Base-by-base conservation (phyloP, 2,888 invertebrate genomes). In the Melinaea marsaeus region DNA sequence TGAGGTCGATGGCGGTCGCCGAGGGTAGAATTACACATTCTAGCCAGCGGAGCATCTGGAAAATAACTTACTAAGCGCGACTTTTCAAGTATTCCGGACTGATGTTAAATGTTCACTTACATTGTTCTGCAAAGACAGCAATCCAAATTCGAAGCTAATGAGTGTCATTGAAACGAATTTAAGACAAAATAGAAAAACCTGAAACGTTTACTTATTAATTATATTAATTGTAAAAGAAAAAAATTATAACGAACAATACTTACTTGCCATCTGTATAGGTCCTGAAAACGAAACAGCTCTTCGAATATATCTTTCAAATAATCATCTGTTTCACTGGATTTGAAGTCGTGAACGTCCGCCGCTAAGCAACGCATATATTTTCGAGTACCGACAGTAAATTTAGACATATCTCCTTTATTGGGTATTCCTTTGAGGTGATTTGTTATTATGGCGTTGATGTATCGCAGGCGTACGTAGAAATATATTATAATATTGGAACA, bases 401-500 rank as follows among this genome's bases (percentile, higher is more conserved):
- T 48, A 32, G 51, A 32, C 59, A 65, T 13, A 34, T 51, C 32
- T 34, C 34, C 47, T 47, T 55, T 9, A 46, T 57, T 59, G 34
- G 58, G 13, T 42, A 61, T 59, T 13, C 59, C 68, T 46, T 74
- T 69, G 46, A 84, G 71, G 65, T 82, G 78, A 55, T 82, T 85
- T 9, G 65, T 68, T 37, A 86, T 74, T 3, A 85, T 78, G 6
- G 75, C 70, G 65, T 87, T 87, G 2, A 86, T 67, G 58, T 80
- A 81, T 5, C 75, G 74, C 2, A 81, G 58, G 34, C 84, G 77
- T 13, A 78, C 51, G 35, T 71, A 72, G 61, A 86, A 86, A 69
- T 77, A 80, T 13, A 74, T 55, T 0, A 84, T 63, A 7, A 79
- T 60, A 66, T 80, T 82, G 2, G 79, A 75, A 64, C 80, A 81